A percentile compares a stretch with the other conserved stretches of the same genome.
These are phyloP conservation scores for Microtus richardsoni DNA, from an alignment of 2,113 vertebrate genomes.

Conservation along the genomic window DNA sequence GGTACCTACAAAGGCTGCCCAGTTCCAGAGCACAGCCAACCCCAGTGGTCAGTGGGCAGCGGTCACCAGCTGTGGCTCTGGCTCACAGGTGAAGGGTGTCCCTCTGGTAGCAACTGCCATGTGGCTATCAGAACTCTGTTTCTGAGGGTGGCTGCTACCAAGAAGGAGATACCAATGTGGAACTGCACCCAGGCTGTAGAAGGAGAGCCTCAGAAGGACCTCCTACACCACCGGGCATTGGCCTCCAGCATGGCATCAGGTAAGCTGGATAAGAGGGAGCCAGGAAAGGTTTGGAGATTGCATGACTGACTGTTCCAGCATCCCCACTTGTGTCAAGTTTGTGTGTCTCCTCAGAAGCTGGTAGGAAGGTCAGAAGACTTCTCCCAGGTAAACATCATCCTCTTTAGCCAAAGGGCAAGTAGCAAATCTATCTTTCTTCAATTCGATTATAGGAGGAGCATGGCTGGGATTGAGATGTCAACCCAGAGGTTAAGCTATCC, in stretches of 20 bases:
- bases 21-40: not conserved
- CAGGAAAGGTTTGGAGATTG: accelerated
- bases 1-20: accelerated
- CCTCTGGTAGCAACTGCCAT: not conserved
- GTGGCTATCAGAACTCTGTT: accelerated
- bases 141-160: accelerated
- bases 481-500: accelerated
- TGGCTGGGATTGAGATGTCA: accelerated
- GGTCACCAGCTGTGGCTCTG: accelerated
- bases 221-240: too few species aligned
- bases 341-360: not conserved
- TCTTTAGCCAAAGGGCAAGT: not conserved
- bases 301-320: too few species aligned
- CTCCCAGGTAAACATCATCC: not conserved
- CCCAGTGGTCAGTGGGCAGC: accelerated
- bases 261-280: too few species aligned
- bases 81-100: not conserved
- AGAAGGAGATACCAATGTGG: accelerated
- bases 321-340: not conserved
- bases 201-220: too few species aligned
- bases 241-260: accelerated
- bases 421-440: not conserved
- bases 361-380: not conserved
- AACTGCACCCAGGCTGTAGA: not conserved
- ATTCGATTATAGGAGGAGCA: not conserved